These are phyloP conservation scores for Psilopsiagon aurifrons DNA, from an alignment of 2,113 vertebrate genomes.

Conservation along the genomic window DNA sequence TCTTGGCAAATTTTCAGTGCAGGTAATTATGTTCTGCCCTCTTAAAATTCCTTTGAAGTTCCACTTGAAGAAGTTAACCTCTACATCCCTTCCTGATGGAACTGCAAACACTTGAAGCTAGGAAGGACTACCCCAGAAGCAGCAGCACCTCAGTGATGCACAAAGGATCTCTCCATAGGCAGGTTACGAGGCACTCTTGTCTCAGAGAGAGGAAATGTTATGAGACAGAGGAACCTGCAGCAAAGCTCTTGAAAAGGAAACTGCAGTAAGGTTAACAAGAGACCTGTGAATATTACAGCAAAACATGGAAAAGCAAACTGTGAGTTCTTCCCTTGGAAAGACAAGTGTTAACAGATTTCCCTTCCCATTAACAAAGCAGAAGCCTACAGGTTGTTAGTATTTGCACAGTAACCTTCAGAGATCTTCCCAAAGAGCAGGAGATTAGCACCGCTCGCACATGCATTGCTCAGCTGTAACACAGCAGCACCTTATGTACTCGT, in stretches of 20 bases:
- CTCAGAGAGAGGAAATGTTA: neutral
- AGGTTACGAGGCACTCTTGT: neutral
- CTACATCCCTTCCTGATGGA: neutral
- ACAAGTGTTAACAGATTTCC: conserved; percentile 9
- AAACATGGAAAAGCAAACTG: neutral
- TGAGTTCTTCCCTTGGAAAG: conserved; percentile 4
- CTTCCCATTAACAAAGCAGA: neutral
- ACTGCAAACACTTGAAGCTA: neutral
- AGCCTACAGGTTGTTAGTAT: neutral
- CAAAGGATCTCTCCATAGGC: neutral
- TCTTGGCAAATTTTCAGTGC: conserved; percentile 4
- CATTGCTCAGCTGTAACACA: neutral
- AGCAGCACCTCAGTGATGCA: neutral
- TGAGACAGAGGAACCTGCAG: neutral
- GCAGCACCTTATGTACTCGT: conserved; percentile 27
- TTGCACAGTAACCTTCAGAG: conserved; percentile 44
- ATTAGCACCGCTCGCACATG: neutral
- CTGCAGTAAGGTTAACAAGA: neutral
- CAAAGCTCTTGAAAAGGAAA: neutral
- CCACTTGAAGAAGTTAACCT: neutral
- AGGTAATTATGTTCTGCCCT: neutral
- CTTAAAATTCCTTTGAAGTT: conserved; percentile 15
- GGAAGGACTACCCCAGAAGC: neutral
- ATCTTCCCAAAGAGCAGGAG: conserved; percentile 20
- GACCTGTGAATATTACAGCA: neutral